phyloP scores from a whole-genome alignment of 2,888 invertebrate species.

The Linnaemya tessellans region DNA sequence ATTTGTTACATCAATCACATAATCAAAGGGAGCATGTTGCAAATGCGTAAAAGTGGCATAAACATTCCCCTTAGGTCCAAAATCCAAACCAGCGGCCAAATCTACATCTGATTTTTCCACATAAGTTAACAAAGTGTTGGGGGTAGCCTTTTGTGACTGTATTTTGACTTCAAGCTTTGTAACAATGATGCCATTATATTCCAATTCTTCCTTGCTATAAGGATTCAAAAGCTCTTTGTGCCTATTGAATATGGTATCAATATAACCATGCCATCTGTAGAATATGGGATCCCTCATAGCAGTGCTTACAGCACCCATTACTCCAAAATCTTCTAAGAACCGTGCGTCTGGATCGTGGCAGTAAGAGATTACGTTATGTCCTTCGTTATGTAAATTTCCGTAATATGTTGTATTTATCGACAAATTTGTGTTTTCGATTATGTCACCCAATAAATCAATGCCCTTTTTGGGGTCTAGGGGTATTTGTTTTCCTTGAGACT shows the following conservation, averaged over 20 bases:
- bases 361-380: conserved; percentile 90
- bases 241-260: conserved; percentile 89
- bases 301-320: conserved; percentile 92
- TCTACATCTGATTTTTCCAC: conserved; percentile 93
- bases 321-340: conserved; percentile 88
- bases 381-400: conserved; percentile 92
- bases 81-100: conserved; percentile 91
- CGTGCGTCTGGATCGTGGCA: conserved; percentile 91
- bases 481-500: conserved; percentile 77
- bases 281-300: conserved; percentile 94
- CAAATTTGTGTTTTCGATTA: conserved; percentile 89
- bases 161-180: conserved; percentile 70
- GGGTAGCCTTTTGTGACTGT: conserved; percentile 50
- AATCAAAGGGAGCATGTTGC: conserved; percentile 89
- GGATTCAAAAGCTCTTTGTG: conserved; percentile 86
- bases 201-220: conserved; percentile 83
- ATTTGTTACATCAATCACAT: conserved; percentile 87
- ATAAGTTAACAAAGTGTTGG: conserved; percentile 84
- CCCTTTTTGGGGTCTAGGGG: conserved; percentile 84
- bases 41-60: conserved; percentile 90
- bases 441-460: conserved; percentile 91
- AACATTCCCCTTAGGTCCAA: conserved; percentile 88
- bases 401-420: conserved; percentile 88
- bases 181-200: conserved; percentile 74
- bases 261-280: conserved; percentile 92